Evolutionary conservation across 2,797 vertebrate genomes (phyloP).

Genomic region (Anguilla pacifica): DNA sequence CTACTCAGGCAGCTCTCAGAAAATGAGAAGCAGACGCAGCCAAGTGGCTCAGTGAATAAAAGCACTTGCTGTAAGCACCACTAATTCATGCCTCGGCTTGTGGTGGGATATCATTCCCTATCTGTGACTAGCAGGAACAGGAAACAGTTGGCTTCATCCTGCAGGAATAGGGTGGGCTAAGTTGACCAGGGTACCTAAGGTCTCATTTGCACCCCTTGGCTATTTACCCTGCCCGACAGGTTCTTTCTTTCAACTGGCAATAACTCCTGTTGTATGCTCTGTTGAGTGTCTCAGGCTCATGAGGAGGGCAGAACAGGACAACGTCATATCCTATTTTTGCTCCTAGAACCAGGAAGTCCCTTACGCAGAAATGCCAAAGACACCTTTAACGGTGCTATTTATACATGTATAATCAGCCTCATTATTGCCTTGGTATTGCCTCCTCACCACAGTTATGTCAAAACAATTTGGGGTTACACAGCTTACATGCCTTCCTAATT

Average conservation of each 20-base stretch:
- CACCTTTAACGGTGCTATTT: no score
- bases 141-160: background rate
- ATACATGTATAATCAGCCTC: no score
- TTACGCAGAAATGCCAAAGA: no score
- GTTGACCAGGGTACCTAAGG: background rate
- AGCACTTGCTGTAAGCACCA: background rate
- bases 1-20: background rate
- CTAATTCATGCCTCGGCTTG: background rate
- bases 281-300: no score
- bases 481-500: no score
- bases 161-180: background rate
- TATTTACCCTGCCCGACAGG: background rate
- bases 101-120: background rate
- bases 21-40: background rate
- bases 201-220: background rate
- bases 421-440: no score
- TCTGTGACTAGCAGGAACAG: background rate
- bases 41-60: background rate
- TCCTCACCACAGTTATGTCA: no score
- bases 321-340: no score
- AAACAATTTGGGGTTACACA: no score
- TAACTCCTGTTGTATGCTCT: no score
- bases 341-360: no score
- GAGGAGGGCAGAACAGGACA: no score
- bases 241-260: background rate